Base-by-base conservation (phyloP, 2,113 vertebrate genomes). In the Apistogramma diplotaenia region DNA sequence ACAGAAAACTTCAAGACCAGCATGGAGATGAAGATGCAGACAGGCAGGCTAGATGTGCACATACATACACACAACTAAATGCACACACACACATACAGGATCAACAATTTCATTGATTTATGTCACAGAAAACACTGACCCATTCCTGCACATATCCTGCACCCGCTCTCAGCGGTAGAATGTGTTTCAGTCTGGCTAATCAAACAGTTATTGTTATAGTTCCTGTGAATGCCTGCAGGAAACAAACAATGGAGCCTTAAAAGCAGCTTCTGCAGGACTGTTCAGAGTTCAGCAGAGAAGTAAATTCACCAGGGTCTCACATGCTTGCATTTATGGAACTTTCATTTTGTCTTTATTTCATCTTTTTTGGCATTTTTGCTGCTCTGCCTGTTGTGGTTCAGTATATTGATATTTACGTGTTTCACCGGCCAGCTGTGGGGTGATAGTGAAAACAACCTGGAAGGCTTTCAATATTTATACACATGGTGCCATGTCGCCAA, bases 71-170 rank as follows among this genome's bases (percentile, higher is more conserved):
- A 16, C 29, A 37, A 23, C 15, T 46, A 77, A 4, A 31, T 37
- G 73, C 19, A 74, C 6, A 46, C 76, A 75, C 13, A 40, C 65
- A 40, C 19, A 53, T 27, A 72, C 40, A 58, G 46, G 61, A 56
- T 74, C 31, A 76, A 58, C 76, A 51, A 18, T 27, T 43, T 19
- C 1, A 40, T 61, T 74, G 59, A 75, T 53, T 40, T n/a, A 12
- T 19, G 33, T 43, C 4, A 61, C 40, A 72, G 13, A 53, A 70
- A 51, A 51, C 15, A 18, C 46, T 21, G 46, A 72, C 29, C 46
- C 5, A 3, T 29, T 21, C 11, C 29, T 71, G 33, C 60, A 23
- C 35, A 74, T 74, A 53, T 55, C 57, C 55, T 67, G 40, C 55
- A 67, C 31, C 37, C 21, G 27, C 25, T 70, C 21, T 75, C 40